Conservation (phyloP, 30 jellyfish, hydroid and myxozoan genomes). For the Pseudorhiza aurosa region DNA sequence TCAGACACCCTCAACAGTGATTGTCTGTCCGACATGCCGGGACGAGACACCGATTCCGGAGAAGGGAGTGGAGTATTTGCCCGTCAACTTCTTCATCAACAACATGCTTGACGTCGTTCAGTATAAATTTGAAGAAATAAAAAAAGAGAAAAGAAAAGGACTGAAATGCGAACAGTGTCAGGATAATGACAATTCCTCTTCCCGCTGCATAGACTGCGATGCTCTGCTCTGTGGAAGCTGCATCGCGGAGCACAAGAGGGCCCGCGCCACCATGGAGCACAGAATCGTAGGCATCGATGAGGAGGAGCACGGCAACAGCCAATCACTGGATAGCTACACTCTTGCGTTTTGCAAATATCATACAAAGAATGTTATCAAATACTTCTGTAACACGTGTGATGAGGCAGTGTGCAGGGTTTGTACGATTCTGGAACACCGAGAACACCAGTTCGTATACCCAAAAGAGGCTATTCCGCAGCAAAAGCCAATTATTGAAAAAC, state of each 20-base stretch:
- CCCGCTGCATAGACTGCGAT: slow-evolving; percentile 94
- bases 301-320: slow-evolving; percentile 76
- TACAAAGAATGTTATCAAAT: slow-evolving; percentile 92
- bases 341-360: slow-evolving; percentile 94
- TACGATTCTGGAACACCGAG: slow-evolving; percentile 96
- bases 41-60: slow-evolving; percentile 83
- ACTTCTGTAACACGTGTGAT: slow-evolving; percentile 96
- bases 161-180: slow-evolving; percentile 93
- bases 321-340: slow-evolving; percentile 84
- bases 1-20: slow-evolving; percentile 71
- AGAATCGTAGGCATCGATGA: slow-evolving; percentile 77
- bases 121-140: slow-evolving; percentile 80
- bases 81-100: slow-evolving; percentile 85
- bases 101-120: slow-evolving; percentile 87
- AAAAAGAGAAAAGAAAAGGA: slow-evolving; percentile 82
- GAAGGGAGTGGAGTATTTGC: slow-evolving; percentile 77
- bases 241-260: slow-evolving; percentile 92
- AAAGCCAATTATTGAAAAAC: slow-evolving; percentile 81
- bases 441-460: slow-evolving; percentile 97
- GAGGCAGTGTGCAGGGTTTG: slow-evolving; percentile 98
- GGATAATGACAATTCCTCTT: slow-evolving; percentile 83
- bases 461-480: slow-evolving; percentile 96
- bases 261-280: slow-evolving; percentile 90
- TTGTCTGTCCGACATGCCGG: slow-evolving; percentile 96
- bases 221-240: slow-evolving; percentile 85